Evolutionary conservation across 2,113 vertebrate genomes (phyloP).

Genomic region (Zeus faber): DNA sequence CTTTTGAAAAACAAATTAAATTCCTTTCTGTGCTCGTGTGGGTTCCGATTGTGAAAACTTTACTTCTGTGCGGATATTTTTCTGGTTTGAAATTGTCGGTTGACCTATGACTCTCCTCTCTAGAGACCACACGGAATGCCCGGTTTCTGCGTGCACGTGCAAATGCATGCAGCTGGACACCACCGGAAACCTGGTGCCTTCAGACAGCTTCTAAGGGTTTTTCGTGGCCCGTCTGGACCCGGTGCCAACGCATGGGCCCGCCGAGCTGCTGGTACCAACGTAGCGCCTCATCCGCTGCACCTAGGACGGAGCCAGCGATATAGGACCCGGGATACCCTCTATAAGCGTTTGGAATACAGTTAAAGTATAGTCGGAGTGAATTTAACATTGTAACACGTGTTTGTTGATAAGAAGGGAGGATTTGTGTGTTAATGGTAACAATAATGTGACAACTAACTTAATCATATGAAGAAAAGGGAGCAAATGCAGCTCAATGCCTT

Average conservation of each 20-base stretch:
- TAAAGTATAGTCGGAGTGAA: slow-evolving; percentile 41
- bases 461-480: slow-evolving; percentile 47
- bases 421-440: slow-evolving; percentile 28
- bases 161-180: slow-evolving; percentile 99
- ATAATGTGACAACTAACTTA: slow-evolving; percentile 37
- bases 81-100: no score
- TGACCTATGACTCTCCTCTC: slow-evolving; percentile 3
- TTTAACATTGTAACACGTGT: slow-evolving; percentile 33
- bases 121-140: slow-evolving; percentile 96
- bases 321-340: background rate
- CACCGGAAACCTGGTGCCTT: slow-evolving; percentile 93
- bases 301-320: background rate
- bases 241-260: slow-evolving; percentile 27
- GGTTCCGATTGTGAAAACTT: no score
- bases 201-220: slow-evolving; percentile 83
- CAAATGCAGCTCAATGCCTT: slow-evolving; percentile 37
- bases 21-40: no score
- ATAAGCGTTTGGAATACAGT: slow-evolving; percentile 10
- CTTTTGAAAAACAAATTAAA: no score
- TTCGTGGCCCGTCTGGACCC: slow-evolving; percentile 18
- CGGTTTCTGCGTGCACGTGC: slow-evolving; percentile 93
- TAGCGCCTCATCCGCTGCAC: no score
- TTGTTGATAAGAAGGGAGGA: slow-evolving; percentile 48
- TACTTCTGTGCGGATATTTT: no score
- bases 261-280: background rate